A percentile compares a stretch with the other conserved stretches of the same genome.
Conservation (phyloP, 2,113 vertebrate genomes). For the Actenoides lindsayi region DNA sequence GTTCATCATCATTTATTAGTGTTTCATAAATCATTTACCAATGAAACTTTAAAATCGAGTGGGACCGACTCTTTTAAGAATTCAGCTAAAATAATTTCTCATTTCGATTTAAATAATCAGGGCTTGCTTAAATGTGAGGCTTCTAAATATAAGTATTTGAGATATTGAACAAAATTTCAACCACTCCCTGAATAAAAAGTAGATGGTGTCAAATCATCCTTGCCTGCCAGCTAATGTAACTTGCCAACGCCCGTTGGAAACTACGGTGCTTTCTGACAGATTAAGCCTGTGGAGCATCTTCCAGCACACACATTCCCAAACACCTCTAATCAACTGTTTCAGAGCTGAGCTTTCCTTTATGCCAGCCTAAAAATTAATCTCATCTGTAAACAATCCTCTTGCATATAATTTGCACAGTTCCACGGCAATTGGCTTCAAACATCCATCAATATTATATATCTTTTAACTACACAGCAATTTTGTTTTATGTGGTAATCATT, state of each 20-base stretch:
- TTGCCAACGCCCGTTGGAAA: not conserved
- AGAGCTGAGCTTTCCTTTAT: not conserved
- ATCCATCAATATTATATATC: not conserved
- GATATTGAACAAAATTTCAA: not conserved
- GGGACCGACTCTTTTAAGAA: not conserved
- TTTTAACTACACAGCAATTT: not conserved
- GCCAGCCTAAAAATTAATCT: not conserved
- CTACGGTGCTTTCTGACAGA: not conserved
- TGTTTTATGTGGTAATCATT: slow-evolving; percentile 14
- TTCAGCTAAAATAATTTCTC: not conserved
- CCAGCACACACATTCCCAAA: not conserved
- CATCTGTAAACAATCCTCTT: not conserved
- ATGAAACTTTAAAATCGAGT: not conserved
- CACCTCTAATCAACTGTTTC: not conserved
- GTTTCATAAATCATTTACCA: not conserved
- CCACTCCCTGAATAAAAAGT: not conserved
- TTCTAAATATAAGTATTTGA: not conserved
- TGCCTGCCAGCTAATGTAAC: not conserved
- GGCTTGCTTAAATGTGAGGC: not conserved
- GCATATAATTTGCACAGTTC: not conserved
- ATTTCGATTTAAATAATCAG: not conserved
- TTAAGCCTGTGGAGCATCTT: not conserved
- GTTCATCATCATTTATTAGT: not conserved
- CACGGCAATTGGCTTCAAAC: slow-evolving; percentile 3
- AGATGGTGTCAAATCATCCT: not conserved